Percentiles rank a stretch among this genome's conserved stretches.
Evolutionary conservation across 2,113 vertebrate species (phyloP).

Genomic region (Oreamnos americanus): DNA sequence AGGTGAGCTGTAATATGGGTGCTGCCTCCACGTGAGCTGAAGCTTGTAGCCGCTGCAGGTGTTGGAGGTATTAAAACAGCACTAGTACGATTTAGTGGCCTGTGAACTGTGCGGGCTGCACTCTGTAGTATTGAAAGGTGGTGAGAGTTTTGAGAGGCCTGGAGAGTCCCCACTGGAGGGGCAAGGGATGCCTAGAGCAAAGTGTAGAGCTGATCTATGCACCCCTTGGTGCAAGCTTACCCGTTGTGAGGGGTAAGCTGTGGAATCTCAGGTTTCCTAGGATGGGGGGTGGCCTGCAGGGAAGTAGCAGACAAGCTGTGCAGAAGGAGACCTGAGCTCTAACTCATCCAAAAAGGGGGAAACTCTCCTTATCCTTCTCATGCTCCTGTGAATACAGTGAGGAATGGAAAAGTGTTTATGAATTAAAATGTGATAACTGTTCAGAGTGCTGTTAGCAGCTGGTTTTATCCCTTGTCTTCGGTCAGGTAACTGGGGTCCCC

Average conservation of each 20-base stretch:
- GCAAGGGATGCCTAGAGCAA: not conserved
- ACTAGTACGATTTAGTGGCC: rapidly evolving
- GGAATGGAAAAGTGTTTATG: not conserved
- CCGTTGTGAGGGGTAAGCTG: not conserved
- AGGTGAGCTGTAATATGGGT: not conserved
- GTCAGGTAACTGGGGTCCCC: not conserved
- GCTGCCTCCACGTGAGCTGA: not conserved
- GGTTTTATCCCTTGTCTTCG: not conserved
- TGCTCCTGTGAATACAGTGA: not conserved
- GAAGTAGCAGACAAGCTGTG: not conserved
- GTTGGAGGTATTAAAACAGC: not conserved
- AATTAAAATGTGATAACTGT: not conserved
- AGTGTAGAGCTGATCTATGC: not conserved
- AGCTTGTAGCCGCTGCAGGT: too few relatives aligned
- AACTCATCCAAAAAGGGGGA: not conserved
- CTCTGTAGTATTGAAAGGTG: not conserved
- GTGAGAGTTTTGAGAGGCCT: not conserved
- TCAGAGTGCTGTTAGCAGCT: not conserved
- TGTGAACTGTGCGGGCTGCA: not conserved
- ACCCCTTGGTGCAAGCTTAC: not conserved
- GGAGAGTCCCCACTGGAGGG: not conserved
- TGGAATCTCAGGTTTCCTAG: not conserved
- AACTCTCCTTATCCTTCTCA: not conserved
- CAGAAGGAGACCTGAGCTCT: not conserved
- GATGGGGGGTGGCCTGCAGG: not conserved